Base-by-base conservation (phyloP, 2,888 invertebrate species). In the Nudaria mundana region DNA sequence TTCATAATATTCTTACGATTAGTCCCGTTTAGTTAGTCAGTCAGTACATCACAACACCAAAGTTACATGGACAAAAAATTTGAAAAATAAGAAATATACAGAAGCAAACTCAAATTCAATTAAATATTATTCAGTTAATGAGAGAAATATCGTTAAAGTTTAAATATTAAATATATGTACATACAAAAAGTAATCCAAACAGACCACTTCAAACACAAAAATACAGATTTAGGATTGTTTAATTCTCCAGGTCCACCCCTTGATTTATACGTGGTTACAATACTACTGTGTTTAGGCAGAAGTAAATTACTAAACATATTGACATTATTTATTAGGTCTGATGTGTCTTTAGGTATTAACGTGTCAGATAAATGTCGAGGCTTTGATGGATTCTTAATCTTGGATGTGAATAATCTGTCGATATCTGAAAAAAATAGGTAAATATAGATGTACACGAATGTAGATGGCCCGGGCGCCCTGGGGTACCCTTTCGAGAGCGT, bases 111-210 rank as follows among this genome's bases (percentile, higher is more conserved):
- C n/a, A n/a, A n/a, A n/a, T n/a, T n/a, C n/a, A n/a, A n/a, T n/a
- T n/a, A n/a, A n/a, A n/a, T n/a, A n/a, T n/a, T n/a, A n/a, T n/a
- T n/a, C n/a, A n/a, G n/a, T n/a, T n/a, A n/a, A n/a, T n/a, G n/a
- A n/a, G n/a, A n/a, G n/a, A n/a, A n/a, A n/a, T n/a, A n/a, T n/a
- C n/a, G n/a, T n/a, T n/a, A 10, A 23, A 4, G 8, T 20, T 20
- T 3, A 12, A 6, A n/a, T 22, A 23, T 7, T 11, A 8, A 24
- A 13, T 3, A 16, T 14, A 22, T 15, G n/a, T 6, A 53, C 54
- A 56, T 20, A 54, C 54, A 26, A 37, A 54, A 48, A 5, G 36
- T 16, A 11, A 54, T 28, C 44, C 52, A 56, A 3, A 32, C 20
- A 0, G 40, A 12, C 56, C 52, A 56, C 11, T 36, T 43, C 0